Evolutionary conservation across 2,888 invertebrate genomes (phyloP), one percentile per base, ranked within the genome.

Genomic region (Campaea margaritaria): DNA sequence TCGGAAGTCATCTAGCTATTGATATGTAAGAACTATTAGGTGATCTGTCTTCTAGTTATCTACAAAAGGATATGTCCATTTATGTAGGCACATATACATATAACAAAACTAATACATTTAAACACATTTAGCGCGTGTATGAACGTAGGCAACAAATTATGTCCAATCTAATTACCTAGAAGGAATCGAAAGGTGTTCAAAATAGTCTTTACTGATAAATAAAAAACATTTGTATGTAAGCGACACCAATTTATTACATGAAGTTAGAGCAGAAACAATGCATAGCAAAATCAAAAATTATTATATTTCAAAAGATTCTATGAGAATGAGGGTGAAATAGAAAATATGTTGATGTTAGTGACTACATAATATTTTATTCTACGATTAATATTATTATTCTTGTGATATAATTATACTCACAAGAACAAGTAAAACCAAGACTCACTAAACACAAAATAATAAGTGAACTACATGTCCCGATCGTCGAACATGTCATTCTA

Each of bases 341-440:
- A 62, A 69, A 59, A 58, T 3, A 62, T 58, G 52, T 59, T 63
- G 45, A 64, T 68, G 65, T 65, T 67, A 63, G 65, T 62, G 65
- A 71, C 50, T 52, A 58, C n/a, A n/a, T n/a, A n/a, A n/a, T n/a
- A n/a, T n/a, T n/a, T n/a, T 63, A 67, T 66, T 49, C 67, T 64
- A 68, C 57, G 58, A 70, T 58, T 69, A 65, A 66, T 39, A 72
- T 52, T 68, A 75, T 77, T 79, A 80, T 79, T 73, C 83, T 81
- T 79, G 82, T 75, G 75, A 71, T 72, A 81, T 78, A 7, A 31
- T 31, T 21, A 21, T 21, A 21, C 5, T 75, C 74, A 73, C 82
- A 81, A 85, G 79, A 84, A 85, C 77, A 81, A 85, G 91, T 91
- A 89, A 87, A 92, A 93, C 93, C 93, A 93, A 93, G 93, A 93